Conservation (phyloP, 2,113 vertebrate genomes). For the Mellivora capensis region DNA sequence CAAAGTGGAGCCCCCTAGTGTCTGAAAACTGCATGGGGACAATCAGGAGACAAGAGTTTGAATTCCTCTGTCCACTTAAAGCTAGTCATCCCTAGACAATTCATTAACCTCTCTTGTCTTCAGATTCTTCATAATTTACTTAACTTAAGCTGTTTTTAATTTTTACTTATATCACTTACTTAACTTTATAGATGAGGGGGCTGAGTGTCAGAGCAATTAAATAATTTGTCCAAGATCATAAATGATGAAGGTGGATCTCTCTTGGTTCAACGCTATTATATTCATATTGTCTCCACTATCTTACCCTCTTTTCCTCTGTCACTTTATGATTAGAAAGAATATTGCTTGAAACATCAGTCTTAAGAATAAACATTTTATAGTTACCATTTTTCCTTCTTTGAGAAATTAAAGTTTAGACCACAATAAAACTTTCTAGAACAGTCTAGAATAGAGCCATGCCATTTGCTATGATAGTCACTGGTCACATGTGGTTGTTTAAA, state of each 20-base stretch:
- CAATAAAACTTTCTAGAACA: not conserved
- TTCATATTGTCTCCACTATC: not conserved
- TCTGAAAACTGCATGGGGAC: not conserved
- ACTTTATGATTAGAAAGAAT: not conserved
- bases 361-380: not conserved
- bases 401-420: not conserved
- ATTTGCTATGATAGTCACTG: not conserved
- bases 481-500: not conserved
- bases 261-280: not conserved
- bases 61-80: not conserved
- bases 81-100: not conserved
- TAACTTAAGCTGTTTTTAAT: not conserved
- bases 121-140: not conserved
- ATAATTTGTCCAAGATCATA: not conserved
- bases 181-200: not conserved
- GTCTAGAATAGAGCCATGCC: not conserved
- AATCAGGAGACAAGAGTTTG: not conserved
- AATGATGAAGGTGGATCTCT: not conserved
- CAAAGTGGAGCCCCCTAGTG: no score
- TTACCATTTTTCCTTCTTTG: not conserved
- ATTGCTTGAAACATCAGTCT: not conserved
- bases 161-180: not conserved
- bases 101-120: not conserved
- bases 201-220: not conserved
- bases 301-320: not conserved